These are phyloP conservation scores for Caenorhabditis latens DNA, from an alignment of 1,140 invertebrate species.

Conservation along the genomic window DNA sequence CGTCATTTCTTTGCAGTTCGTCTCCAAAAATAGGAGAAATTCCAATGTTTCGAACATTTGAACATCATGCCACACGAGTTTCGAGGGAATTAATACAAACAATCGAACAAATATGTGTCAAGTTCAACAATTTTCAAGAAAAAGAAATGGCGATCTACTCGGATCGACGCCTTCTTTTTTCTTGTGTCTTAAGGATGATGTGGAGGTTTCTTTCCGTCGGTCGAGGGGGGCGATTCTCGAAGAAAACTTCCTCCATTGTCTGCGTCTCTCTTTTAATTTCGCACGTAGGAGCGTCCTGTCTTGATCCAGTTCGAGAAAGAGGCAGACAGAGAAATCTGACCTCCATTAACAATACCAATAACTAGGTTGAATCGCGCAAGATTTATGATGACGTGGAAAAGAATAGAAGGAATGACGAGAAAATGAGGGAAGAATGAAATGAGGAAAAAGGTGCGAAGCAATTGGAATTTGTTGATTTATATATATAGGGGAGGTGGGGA, in stretches of 20 bases:
- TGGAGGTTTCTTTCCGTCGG: not conserved
- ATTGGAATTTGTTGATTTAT: conserved; percentile 12
- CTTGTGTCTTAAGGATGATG: not conserved
- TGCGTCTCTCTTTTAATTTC: conserved; percentile 13
- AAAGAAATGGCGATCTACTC: not conserved
- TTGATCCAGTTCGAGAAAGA: not conserved
- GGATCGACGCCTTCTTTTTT: not conserved
- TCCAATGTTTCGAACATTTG: too few relatives aligned
- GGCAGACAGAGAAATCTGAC: not conserved
- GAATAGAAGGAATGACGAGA: conserved; percentile 11
- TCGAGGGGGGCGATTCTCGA: conserved; percentile 14
- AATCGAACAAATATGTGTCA: not conserved
- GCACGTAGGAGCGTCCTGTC: conserved; percentile 18
- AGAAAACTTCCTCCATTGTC: conserved; percentile 18
- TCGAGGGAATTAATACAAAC: not conserved
- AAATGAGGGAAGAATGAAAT: not conserved
- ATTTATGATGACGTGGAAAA: conserved; percentile 40
- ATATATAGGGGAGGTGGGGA: not conserved
- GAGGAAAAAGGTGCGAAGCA: not conserved
- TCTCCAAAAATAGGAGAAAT: too few relatives aligned
- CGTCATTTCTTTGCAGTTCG: too few relatives aligned
- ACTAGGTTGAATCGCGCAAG: conserved; percentile 51
- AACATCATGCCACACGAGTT: too few relatives aligned
- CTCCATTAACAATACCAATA: conserved; percentile 51
- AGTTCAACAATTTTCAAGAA: not conserved